Conservation (phyloP, 2,888 invertebrate genomes). For the Netelia melanura region DNA sequence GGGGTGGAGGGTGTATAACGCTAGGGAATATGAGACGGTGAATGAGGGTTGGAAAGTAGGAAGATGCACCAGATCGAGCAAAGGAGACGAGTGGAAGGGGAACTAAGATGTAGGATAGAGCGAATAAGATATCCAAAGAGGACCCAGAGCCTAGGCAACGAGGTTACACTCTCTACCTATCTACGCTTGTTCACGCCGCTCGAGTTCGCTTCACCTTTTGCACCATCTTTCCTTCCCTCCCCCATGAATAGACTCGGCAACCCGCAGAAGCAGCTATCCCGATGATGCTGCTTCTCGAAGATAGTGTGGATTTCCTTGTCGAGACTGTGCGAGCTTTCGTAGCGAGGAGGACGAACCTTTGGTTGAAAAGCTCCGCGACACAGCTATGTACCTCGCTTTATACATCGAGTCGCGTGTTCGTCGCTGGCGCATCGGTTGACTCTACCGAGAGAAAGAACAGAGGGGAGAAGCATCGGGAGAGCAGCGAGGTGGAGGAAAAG, state of each 20-base stretch:
- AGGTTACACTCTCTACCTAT: constrained; percentile 38
- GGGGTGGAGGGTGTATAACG: constrained; percentile 20
- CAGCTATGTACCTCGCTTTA: constrained; percentile 7
- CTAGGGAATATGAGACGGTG: constrained; percentile 45
- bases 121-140: constrained; percentile 47
- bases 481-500: constrained; percentile 21
- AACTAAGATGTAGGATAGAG: constrained; percentile 41
- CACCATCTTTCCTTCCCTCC: constrained; percentile 34
- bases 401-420: constrained; percentile 25
- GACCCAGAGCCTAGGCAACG: constrained; percentile 44
- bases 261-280: constrained; percentile 35
- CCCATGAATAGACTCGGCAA: constrained; percentile 43
- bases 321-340: constrained; percentile 24
- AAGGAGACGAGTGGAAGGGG: constrained; percentile 26
- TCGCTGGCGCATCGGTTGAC: constrained; percentile 47
- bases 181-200: too few species aligned
- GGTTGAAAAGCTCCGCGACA: constrained; percentile 24
- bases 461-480: constrained; percentile 3
- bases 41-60: constrained; percentile 51
- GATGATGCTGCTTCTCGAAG: constrained; percentile 61
- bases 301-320: constrained; percentile 69
- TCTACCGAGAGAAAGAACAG: constrained; percentile 29
- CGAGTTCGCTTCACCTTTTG: neutral
- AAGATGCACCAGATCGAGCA: constrained; percentile 64
- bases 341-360: constrained; percentile 36